These are phyloP conservation scores for Platycheirus rosarum DNA, from an alignment of 2,888 invertebrate species.

Conservation along the genomic window DNA sequence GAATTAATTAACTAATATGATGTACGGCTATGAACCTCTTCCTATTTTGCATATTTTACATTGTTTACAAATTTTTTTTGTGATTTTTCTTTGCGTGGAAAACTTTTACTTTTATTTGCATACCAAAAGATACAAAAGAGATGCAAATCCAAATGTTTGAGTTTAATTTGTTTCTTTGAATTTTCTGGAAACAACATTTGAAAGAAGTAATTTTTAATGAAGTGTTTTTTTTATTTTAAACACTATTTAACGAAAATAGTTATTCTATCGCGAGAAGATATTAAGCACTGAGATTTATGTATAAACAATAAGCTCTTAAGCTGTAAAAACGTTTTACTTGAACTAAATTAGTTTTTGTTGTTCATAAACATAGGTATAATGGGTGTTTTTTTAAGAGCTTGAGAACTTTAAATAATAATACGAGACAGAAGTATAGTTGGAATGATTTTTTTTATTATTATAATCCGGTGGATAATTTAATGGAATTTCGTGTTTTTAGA, in stretches of 20 bases:
- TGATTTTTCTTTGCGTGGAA: constrained; percentile 20
- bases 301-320: no score
- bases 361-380: no score
- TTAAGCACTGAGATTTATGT: not conserved
- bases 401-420: no score
- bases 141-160: not conserved
- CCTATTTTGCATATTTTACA: constrained; percentile 32
- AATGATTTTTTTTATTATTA: no score
- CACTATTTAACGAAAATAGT: not conserved
- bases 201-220: not conserved
- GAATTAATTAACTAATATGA: constrained; percentile 36
- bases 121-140: not conserved
- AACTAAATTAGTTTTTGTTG: no score
- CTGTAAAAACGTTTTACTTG: no score
- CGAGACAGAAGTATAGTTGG: no score
- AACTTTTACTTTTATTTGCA: constrained; percentile 37
- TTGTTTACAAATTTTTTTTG: constrained; percentile 3
- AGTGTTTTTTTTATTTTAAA: not conserved
- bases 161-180: not conserved
- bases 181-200: not conserved
- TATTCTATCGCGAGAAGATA: not conserved
- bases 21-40: constrained; percentile 17
- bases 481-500: no score
- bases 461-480: no score
- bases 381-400: no score